phyloP scores from a whole-genome alignment of 2,113 vertebrate genomes.

The Ailuropoda melanoleuca region DNA sequence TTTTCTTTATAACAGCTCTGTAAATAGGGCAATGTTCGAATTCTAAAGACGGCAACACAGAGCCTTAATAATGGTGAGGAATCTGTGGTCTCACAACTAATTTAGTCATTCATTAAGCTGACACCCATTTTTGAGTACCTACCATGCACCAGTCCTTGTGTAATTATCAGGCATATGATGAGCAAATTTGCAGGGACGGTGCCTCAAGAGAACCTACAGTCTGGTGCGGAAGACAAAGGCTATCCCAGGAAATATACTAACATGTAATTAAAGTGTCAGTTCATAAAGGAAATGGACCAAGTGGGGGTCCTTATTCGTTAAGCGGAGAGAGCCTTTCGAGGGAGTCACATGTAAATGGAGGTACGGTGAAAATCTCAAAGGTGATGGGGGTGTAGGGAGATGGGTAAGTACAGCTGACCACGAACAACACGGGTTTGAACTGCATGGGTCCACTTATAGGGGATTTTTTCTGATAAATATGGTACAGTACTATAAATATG shows the following conservation, averaged over 20 bases:
- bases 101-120: not conserved
- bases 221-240: not conserved
- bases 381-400: too few species aligned
- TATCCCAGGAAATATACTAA: not conserved
- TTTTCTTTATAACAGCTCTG: not conserved
- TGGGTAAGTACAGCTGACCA: not conserved
- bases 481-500: not conserved
- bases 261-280: not conserved
- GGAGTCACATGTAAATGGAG: not conserved
- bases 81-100: not conserved
- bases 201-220: not conserved
- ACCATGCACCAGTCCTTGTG: not conserved
- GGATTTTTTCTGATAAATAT: not conserved
- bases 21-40: not conserved
- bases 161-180: not conserved
- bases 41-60: not conserved
- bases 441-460: not conserved
- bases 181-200: not conserved
- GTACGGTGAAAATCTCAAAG: too few species aligned
- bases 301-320: not conserved
- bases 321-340: not conserved
- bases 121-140: not conserved
- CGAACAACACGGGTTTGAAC: not conserved
- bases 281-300: not conserved
- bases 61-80: not conserved